Percentiles rank a stretch among this genome's conserved stretches.
These are phyloP conservation scores for Apistogramma diplotaenia DNA, from an alignment of 2,113 vertebrate genomes.

Conservation along the genomic window DNA sequence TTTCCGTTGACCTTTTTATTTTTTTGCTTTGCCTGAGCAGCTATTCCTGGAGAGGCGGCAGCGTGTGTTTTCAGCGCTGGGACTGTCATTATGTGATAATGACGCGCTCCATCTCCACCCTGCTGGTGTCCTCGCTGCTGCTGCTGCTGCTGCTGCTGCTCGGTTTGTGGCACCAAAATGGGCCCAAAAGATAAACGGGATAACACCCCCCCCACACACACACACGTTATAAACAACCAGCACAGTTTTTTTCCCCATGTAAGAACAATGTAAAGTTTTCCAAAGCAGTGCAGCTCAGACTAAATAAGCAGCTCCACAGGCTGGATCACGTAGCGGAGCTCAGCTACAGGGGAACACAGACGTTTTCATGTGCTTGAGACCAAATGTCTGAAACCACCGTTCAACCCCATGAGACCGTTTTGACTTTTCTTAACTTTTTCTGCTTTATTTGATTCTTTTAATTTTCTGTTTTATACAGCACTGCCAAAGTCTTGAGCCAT, in stretches of 20 bases:
- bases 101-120: conserved; percentile 43
- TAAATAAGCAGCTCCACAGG: not conserved
- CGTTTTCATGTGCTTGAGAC: not conserved
- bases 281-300: not conserved
- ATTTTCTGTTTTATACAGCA: not conserved
- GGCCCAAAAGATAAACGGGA: conserved; percentile 28
- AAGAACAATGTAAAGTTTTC: too few relatives aligned
- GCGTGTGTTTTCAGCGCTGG: not conserved
- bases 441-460: not conserved
- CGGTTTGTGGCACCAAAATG: conserved; percentile 14
- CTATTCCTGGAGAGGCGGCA: conserved; percentile 45
- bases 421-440: not conserved
- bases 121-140: conserved; percentile 17
- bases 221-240: rapidly evolving
- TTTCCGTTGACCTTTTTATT: not conserved
- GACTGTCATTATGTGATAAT: conserved; percentile 60
- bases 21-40: not conserved
- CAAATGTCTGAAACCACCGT: not conserved
- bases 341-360: not conserved
- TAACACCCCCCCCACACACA: too few relatives aligned
- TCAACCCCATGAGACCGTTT: not conserved
- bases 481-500: not conserved
- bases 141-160: conserved; percentile 16
- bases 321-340: not conserved
- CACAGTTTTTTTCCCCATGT: not conserved